Percentiles rank a stretch among this genome's conserved stretches.
phyloP scores from a whole-genome alignment of 2,113 vertebrate genomes.

The Gallinago jamesoni region DNA sequence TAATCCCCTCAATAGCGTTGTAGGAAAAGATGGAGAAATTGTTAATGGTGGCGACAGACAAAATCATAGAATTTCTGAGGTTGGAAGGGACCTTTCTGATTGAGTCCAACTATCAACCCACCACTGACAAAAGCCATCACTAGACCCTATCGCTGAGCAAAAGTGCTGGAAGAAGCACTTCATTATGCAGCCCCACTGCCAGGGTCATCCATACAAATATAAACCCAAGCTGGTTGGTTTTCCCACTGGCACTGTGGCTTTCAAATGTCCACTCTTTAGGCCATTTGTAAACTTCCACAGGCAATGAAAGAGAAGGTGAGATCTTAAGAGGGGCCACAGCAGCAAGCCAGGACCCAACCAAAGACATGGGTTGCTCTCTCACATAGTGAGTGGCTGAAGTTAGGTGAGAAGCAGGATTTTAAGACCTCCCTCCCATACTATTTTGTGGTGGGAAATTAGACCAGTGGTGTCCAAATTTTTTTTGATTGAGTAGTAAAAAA shows the following conservation, averaged over 20 bases:
- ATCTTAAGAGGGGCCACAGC: background rate
- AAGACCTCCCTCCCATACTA: no score
- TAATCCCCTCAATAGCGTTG: background rate
- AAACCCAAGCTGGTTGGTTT: rapidly evolving
- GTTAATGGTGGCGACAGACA: background rate
- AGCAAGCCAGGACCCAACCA: background rate
- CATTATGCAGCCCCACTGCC: background rate
- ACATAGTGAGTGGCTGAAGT: background rate
- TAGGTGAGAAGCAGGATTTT: background rate
- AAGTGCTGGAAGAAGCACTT: background rate
- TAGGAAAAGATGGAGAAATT: background rate
- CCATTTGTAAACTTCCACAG: background rate
- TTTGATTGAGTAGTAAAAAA: background rate
- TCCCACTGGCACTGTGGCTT: background rate
- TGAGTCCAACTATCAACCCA: no score
- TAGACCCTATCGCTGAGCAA: no score
- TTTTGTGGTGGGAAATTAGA: background rate
- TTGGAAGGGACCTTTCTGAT: no score
- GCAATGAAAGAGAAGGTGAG: background rate
- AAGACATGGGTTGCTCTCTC: background rate
- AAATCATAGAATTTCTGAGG: background rate
- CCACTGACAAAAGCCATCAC: no score
- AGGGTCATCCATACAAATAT: background rate
- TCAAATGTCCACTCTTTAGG: background rate
- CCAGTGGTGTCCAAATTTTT: background rate